Conservation (phyloP, 2,888 invertebrate species). For the Sphaerophoria taeniata region DNA sequence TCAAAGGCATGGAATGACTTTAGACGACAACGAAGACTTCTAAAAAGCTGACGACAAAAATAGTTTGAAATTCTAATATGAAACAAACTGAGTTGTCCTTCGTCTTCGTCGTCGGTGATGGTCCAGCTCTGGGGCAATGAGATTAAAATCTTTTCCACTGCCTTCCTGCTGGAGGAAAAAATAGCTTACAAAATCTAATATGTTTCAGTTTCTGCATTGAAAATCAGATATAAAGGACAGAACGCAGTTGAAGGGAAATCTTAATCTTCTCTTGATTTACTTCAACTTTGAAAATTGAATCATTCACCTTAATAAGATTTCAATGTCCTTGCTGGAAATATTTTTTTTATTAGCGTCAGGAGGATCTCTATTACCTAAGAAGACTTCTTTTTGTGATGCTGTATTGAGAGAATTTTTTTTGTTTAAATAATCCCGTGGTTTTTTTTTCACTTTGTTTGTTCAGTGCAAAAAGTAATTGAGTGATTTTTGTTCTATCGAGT, state of each 20-base stretch:
- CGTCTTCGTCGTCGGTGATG: neutral
- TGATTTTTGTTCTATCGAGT: too few species aligned
- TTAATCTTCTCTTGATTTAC: constrained; percentile 20
- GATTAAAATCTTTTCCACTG: constrained; percentile 36
- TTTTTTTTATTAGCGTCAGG: constrained; percentile 31
- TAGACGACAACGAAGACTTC: neutral
- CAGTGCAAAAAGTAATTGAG: too few species aligned
- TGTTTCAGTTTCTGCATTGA: constrained; percentile 31
- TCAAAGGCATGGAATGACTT: neutral
- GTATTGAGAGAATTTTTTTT: neutral
- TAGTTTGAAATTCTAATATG: constrained; percentile 54
- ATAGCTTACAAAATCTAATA: constrained; percentile 25
- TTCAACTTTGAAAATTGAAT: constrained; percentile 58
- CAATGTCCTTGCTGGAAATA: constrained; percentile 63
- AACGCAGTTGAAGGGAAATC: neutral
- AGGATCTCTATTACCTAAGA: constrained; percentile 62
- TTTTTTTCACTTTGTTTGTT: neutral
- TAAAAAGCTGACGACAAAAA: neutral
- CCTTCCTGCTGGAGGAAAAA: constrained; percentile 1
- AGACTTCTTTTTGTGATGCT: constrained; percentile 21
- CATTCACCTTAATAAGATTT: constrained; percentile 66
- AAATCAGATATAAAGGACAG: neutral
- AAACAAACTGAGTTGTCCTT: neutral
- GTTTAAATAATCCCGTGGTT: neutral
- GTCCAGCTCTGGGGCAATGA: constrained; percentile 46